A percentile compares a stretch with the other conserved stretches of the same genome.
Evolutionary conservation across 2,113 vertebrate genomes (phyloP).

Genomic region (Phaethon lepturus): DNA sequence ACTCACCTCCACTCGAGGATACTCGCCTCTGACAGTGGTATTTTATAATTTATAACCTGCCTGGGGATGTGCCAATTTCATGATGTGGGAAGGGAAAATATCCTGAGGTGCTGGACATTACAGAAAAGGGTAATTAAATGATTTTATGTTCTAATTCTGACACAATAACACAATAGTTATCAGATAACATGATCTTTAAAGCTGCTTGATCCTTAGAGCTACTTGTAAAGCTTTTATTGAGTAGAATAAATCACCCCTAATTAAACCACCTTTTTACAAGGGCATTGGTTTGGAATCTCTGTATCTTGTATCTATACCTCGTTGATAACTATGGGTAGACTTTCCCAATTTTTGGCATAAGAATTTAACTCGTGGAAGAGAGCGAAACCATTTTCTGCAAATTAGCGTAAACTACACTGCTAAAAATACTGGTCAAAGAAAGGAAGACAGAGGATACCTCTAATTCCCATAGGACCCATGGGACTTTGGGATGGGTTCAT

Average conservation of each 20-base stretch:
- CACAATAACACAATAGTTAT: constrained; percentile 13
- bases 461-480: rapidly evolving
- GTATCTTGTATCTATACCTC: no score
- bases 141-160: constrained; percentile 47
- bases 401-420: neutral
- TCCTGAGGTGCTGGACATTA: neutral
- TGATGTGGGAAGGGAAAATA: neutral
- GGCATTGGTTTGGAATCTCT: neutral
- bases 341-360: neutral
- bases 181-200: constrained; percentile 21
- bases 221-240: constrained; percentile 33
- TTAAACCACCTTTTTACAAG: neutral
- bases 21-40: neutral
- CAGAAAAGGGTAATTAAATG: neutral
- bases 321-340: neutral
- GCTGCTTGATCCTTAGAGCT: constrained; percentile 44
- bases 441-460: neutral
- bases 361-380: rapidly evolving
- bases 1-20: neutral
- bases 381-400: neutral
- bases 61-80: neutral
- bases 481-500: neutral
- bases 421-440: neutral
- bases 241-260: neutral
- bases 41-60: neutral